phyloP scores from a whole-genome alignment of 2,797 vertebrate genomes.

The Sciurus carolinensis region DNA sequence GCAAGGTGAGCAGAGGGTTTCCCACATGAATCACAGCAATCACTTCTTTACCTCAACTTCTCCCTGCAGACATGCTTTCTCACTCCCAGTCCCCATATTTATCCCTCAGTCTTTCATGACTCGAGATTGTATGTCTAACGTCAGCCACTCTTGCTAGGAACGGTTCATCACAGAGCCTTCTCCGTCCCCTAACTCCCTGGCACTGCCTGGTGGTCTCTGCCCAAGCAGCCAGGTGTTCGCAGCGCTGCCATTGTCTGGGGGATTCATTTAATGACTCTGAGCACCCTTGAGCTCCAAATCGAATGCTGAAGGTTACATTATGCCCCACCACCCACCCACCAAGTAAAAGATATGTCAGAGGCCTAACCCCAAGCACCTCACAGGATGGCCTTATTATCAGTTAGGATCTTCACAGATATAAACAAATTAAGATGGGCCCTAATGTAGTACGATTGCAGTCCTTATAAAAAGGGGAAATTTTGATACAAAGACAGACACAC shows the following conservation, averaged over 20 bases:
- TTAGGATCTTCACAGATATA: background rate
- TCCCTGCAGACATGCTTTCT: background rate
- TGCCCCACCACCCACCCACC: background rate
- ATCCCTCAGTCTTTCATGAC: background rate
- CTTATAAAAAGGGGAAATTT: background rate
- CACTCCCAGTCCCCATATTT: background rate
- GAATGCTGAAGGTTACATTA: background rate
- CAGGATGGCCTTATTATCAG: background rate
- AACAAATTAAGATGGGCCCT: background rate
- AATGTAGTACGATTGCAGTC: too few relatives aligned
- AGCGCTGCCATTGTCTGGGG: background rate
- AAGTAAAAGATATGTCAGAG: background rate
- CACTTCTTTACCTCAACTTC: background rate
- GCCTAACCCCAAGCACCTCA: background rate
- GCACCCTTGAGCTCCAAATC: background rate
- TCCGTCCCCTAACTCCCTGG: too few relatives aligned
- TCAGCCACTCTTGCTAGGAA: background rate
- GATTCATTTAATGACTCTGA: background rate
- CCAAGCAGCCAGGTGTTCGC: too few relatives aligned
- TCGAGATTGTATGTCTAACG: too few relatives aligned
- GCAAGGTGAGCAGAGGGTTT: background rate
- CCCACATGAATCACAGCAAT: background rate
- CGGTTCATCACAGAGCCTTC: background rate
- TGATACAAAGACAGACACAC: background rate
- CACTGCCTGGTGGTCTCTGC: background rate